phyloP scores from a whole-genome alignment of 2,113 vertebrate genomes.

The Anoplopoma fimbria region DNA sequence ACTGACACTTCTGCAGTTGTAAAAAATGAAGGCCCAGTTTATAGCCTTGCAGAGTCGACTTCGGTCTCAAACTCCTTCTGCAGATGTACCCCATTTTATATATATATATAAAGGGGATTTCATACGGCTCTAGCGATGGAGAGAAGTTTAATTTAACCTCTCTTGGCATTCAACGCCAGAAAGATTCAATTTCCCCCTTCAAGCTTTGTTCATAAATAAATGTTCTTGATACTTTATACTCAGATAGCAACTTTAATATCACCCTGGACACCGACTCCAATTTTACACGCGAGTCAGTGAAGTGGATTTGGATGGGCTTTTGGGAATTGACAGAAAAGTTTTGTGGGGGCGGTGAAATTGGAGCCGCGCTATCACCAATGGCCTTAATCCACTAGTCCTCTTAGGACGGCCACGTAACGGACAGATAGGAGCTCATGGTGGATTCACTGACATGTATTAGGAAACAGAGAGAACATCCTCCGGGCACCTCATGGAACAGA shows the following conservation, averaged over 20 bases:
- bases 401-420: conserved; percentile 20
- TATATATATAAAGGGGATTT: conserved; percentile 8
- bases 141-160: conserved; percentile 32
- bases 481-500: not conserved
- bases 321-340: conserved; percentile 39
- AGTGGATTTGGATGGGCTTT: conserved; percentile 37
- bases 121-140: not conserved
- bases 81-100: not conserved
- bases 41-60: not conserved
- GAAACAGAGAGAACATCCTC: conserved; percentile 18
- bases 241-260: conserved; percentile 24
- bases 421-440: conserved; percentile 28
- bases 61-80: conserved; percentile 2
- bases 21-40: not conserved
- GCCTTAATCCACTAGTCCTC: conserved; percentile 49
- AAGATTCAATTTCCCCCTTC: conserved; percentile 38
- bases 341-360: conserved; percentile 51
- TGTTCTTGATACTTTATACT: conserved; percentile 25
- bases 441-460: conserved; percentile 38
- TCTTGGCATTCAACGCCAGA: not conserved
- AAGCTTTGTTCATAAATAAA: conserved; percentile 26
- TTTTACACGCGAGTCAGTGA: conserved; percentile 24
- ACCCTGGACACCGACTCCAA: conserved; percentile 20
- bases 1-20: not conserved
- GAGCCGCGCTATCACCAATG: conserved; percentile 34